Evolutionary conservation across 1,140 invertebrate genomes (phyloP), one percentile per base, ranked within the genome.

Genomic region (Anoplophora glabripennis): DNA sequence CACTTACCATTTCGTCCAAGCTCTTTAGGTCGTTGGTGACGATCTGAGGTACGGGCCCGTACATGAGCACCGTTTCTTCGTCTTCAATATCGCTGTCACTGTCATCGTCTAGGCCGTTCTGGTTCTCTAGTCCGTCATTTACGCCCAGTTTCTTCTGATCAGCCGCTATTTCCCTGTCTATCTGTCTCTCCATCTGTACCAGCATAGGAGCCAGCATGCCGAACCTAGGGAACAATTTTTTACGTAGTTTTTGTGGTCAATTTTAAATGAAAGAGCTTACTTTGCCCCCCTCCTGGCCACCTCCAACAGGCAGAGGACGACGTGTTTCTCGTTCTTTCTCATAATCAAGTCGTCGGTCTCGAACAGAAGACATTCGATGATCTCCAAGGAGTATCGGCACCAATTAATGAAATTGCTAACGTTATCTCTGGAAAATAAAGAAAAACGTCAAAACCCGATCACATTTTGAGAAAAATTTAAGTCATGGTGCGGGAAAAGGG

Each of bases 281-380:
- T 89, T 90, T 18, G 91, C 89, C 12, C 92, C 93, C 48, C 90
- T 84, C 65, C 96, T 81, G 7, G 94, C 94, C 36, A 97, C 89
- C 77, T 98, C 93, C 59, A 97, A 77, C 44, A 97, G 78, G 73
- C 94, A 97, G 14, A 98, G 80, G 34, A 98, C 93, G 48, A 98
- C 94, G 75, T 94, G 93, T 73, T 94, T 93, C 77, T 98, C 94
- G 76, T 98, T 98, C 77, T 98, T 98, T 44, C 94, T 80, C 75
- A 95, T 80, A 57, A 97, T 96, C 62, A 98, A 81, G 77, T 98
- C 95, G 75, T 98, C 95, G 9, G 94, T 96, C 82, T 98, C 96
- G 75, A 98, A 98, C 38, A 93, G 83, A 11, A 93, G 86, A 75
- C 89, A 96, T 78, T 98, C 94, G 53, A 94, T 87, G 59, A 98